phyloP scores from a whole-genome alignment of 2,888 invertebrate genomes.

The Trachelus troglodyta region DNA sequence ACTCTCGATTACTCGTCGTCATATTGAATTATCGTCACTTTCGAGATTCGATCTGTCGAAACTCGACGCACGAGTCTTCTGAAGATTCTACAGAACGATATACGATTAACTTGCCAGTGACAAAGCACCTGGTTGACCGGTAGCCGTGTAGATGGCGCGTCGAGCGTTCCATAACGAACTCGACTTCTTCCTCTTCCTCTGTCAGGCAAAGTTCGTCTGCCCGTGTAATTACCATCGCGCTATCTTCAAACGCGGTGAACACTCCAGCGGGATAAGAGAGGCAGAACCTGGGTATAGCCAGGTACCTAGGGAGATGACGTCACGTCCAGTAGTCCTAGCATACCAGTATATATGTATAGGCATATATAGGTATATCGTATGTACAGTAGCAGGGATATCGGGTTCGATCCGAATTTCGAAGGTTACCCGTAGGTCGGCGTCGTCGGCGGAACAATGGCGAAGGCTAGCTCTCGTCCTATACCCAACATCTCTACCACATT shows the following conservation, averaged over 20 bases:
- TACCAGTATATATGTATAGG: background rate
- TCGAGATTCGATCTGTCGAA: background rate
- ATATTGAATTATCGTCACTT: background rate
- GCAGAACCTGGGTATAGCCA: background rate
- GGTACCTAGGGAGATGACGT: background rate
- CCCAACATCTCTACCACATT: conserved; percentile 14
- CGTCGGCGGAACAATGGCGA: background rate
- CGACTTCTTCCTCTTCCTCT: background rate
- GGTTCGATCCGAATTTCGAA: conserved; percentile 5
- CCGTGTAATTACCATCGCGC: background rate
- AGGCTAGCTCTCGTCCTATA: background rate
- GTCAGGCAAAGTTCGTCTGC: background rate
- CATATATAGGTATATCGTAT: background rate
- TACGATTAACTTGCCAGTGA: background rate
- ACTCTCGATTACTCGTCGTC: background rate
- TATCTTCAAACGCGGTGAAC: background rate
- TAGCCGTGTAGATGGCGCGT: background rate
- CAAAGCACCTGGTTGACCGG: background rate
- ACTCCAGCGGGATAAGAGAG: background rate
- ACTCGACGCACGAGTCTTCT: background rate
- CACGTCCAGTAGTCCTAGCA: background rate
- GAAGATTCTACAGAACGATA: background rate
- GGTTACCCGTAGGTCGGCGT: conserved; percentile 2
- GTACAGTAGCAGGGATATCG: background rate
- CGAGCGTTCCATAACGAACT: background rate